Conservation (phyloP, 2,888 invertebrate genomes). For the Anorthoa munda region DNA sequence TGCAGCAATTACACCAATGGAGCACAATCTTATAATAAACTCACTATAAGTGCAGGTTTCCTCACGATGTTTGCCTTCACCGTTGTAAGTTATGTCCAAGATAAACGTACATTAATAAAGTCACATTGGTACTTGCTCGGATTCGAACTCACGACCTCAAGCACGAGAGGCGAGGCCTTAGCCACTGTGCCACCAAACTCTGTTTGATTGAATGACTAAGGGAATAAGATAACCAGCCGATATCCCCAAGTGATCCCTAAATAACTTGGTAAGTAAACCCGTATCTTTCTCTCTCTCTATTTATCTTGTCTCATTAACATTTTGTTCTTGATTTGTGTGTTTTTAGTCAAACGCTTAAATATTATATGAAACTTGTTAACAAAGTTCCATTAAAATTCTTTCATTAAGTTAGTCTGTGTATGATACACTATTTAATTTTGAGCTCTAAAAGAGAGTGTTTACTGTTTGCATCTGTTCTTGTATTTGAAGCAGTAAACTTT, state of each 20-base stretch:
- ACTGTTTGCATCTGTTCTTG: neutral
- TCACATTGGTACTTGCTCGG: no score
- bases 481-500: neutral
- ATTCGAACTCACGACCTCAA: no score
- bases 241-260: neutral
- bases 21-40: no score
- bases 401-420: constrained; percentile 8
- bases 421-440: neutral
- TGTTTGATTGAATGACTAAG: no score
- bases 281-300: neutral
- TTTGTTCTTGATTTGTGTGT: constrained; percentile 6
- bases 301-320: neutral
- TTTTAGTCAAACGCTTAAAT: neutral
- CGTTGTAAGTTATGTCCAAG: no score
- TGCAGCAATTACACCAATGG: no score
- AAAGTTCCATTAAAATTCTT: constrained; percentile 14
- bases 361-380: neutral
- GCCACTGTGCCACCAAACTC: no score
- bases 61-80: no score
- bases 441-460: neutral
- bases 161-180: no score
- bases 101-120: no score
- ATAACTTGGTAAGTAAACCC: constrained; percentile 23
- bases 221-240: neutral
- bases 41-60: no score